Conservation (phyloP, 2,888 invertebrate species). For the Marronus borbonicus region DNA sequence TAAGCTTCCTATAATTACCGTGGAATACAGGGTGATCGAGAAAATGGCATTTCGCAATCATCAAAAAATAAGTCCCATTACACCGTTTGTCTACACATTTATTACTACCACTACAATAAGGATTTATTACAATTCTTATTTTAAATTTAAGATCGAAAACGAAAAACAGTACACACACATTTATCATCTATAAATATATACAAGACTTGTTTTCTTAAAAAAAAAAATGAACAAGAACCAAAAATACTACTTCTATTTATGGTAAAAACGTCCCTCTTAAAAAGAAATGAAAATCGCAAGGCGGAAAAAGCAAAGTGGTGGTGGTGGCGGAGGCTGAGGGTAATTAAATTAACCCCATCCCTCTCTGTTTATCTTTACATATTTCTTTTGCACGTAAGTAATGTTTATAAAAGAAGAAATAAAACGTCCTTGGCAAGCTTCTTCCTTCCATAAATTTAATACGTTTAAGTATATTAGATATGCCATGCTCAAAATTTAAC, state of each 20-base stretch:
- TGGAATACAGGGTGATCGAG: background rate
- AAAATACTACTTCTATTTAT: background rate
- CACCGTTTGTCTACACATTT: conserved; percentile 17
- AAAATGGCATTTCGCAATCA: conserved; percentile 21
- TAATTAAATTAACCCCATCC: too few species aligned
- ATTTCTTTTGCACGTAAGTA: too few species aligned
- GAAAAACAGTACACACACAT: background rate
- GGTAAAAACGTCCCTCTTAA: conserved; percentile 7
- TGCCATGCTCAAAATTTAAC: background rate
- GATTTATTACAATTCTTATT: conserved; percentile 33
- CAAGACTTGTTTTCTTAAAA: conserved; percentile 18
- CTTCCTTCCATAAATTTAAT: too few species aligned
- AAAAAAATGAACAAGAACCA: background rate
- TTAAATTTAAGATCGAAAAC: conserved; percentile 21
- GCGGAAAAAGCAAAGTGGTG: background rate
- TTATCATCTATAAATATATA: conserved; percentile 9
- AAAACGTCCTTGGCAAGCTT: too few species aligned
- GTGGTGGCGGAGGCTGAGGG: too few species aligned
- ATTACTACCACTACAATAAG: conserved; percentile 11
- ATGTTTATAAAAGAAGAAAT: too few species aligned
- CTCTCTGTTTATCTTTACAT: too few species aligned
- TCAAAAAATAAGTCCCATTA: background rate
- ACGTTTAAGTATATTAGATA: background rate
- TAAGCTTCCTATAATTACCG: background rate
- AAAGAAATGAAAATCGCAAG: background rate